Evolutionary conservation across 2,888 invertebrate genomes (phyloP), one percentile per base, ranked within the genome.

Genomic region (Phlogophora meticulosa): DNA sequence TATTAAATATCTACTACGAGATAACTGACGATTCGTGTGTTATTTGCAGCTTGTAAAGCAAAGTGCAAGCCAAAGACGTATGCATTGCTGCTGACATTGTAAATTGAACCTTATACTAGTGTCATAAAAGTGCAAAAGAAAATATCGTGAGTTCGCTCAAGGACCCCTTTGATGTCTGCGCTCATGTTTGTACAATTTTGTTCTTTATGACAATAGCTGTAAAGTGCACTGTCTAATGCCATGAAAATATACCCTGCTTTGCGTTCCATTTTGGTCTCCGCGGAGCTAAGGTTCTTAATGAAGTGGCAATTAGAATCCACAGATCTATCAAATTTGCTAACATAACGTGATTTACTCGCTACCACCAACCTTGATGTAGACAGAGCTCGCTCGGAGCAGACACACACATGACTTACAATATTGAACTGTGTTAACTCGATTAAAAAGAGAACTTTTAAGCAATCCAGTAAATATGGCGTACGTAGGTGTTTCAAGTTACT

Each of bases 131-230:
- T 48, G 46, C 32, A 71, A 53, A 51, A 17, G 13, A 32, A 61
- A 38, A 17, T 15, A n/a, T 40, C 24, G n/a, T 13, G 22, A 34
- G 7, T 36, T 43, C 22, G n/a, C 22, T 68, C 49, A 68, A 70
- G 70, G 49, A 34, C 32, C 49, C 38, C 70, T 70, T 71, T 71
- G 62, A 68, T 53, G 62, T 67, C 59, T 43, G 42, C 36, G 11
- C 13, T 43, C 15, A 43, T 32, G 38, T 32, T 60, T 15, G 38
- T 43, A 24, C 49, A 60, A 70, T 22, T 51, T 60, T 51, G 43
- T 15, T 38, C 42, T 60, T 51, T 70, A 70, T 51, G 5, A 3
- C 3, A 13, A 38, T 32, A 9, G 1, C 5, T 7, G n/a, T 60
- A 67, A 49, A 60, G 43, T 38, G 11, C 42, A 60, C 7, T 38